Evolutionary conservation across 1,140 invertebrate genomes (phyloP).

Genomic region (Hypsibius dujardini): DNA sequence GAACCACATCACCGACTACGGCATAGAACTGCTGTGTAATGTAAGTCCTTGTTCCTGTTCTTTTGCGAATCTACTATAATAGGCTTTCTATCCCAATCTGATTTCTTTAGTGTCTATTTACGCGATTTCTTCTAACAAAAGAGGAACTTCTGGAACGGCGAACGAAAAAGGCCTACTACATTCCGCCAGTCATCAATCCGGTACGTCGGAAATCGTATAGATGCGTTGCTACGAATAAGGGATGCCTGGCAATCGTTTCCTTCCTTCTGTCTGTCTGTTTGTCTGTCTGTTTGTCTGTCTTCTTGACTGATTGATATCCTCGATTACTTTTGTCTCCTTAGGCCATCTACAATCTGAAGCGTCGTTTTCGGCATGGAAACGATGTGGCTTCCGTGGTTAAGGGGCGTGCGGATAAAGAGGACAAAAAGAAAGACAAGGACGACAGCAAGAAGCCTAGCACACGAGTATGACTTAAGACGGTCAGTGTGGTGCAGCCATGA

Average conservation of each 20-base stretch:
- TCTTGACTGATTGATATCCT: no score
- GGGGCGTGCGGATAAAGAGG: no score
- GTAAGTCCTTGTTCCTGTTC: background rate
- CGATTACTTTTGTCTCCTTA: no score
- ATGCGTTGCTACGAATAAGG: no score
- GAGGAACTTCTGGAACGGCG: background rate
- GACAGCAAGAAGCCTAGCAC: background rate
- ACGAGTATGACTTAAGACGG: background rate
- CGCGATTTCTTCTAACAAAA: background rate
- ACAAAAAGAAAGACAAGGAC: background rate
- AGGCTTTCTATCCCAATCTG: background rate
- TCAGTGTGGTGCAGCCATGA: background rate
- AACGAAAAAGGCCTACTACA: background rate
- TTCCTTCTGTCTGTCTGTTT: no score
- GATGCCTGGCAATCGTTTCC: no score
- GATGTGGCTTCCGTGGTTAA: no score
- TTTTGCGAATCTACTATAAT: background rate
- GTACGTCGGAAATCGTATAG: background rate
- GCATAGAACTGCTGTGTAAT: background rate
- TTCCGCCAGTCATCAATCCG: constrained; percentile 1
- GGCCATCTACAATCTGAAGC: no score
- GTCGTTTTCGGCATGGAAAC: no score
- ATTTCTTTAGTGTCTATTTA: background rate
- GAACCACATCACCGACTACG: background rate
- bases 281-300: no score